Conservation (phyloP, 1,140 invertebrate genomes). For the Coelopa frigida region DNA sequence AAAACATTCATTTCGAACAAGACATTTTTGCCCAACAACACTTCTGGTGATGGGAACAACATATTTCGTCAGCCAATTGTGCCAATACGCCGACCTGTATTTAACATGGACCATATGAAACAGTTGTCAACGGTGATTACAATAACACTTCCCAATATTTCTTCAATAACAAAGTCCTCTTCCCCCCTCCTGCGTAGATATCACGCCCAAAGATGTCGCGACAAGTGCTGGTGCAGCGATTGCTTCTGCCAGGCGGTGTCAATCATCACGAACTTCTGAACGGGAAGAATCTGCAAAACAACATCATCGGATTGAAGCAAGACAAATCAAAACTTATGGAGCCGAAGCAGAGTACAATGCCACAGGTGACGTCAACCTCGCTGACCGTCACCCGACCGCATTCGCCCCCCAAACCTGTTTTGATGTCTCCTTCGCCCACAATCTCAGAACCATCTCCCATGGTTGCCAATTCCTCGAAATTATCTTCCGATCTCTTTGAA, state of each 20-base stretch:
- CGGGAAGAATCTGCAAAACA: too few relatives aligned
- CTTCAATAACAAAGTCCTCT: neutral
- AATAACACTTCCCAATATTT: neutral
- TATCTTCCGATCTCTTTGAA: too few relatives aligned
- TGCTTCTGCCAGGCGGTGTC: slow-evolving; percentile 19
- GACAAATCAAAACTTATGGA: too few relatives aligned
- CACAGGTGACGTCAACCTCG: too few relatives aligned
- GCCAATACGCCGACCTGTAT: slow-evolving; percentile 27
- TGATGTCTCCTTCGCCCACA: too few relatives aligned
- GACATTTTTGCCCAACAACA: slow-evolving; percentile 3
- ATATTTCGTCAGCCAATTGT: slow-evolving; percentile 37
- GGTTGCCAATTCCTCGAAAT: too few relatives aligned
- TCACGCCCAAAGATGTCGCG: slow-evolving; percentile 33
- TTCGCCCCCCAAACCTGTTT: too few relatives aligned
- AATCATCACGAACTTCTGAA: too few relatives aligned
- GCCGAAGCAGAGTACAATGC: too few relatives aligned
- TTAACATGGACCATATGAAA: slow-evolving; percentile 27
- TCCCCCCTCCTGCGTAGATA: slow-evolving; percentile 16
- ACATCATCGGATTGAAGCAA: too few relatives aligned
- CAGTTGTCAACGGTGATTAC: slow-evolving; percentile 8
- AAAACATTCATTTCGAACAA: slow-evolving; percentile 14
- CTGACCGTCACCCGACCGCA: too few relatives aligned
- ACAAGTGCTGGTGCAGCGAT: slow-evolving; percentile 34
- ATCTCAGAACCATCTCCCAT: too few relatives aligned
- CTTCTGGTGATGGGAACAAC: slow-evolving; percentile 5